phyloP scores from a whole-genome alignment of 2,888 invertebrate species.

The Pyrrhia umbra region DNA sequence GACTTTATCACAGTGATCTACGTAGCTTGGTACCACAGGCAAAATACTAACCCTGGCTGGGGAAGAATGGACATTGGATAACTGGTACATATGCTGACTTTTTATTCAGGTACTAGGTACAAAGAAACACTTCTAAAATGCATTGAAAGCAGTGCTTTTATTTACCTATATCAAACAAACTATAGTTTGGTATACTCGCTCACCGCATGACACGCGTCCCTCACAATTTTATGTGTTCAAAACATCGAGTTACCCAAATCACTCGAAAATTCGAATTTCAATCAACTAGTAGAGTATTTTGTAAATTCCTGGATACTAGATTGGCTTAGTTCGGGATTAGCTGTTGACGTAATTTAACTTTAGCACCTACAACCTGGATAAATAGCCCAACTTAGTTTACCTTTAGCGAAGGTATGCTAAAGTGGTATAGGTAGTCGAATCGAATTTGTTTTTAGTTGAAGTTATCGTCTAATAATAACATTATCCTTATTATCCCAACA shows the following conservation, averaged over 20 bases:
- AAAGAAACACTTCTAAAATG: background rate
- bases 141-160: background rate
- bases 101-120: background rate
- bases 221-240: slow-evolving; percentile 41
- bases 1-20: no score
- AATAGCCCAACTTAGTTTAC: slow-evolving; percentile 52
- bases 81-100: no score
- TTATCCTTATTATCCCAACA: background rate
- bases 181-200: no score
- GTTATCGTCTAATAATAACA: slow-evolving; percentile 28
- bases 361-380: slow-evolving; percentile 58
- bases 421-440: slow-evolving; percentile 9
- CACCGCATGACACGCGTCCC: slow-evolving; percentile 14
- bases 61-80: no score
- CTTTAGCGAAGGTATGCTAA: slow-evolving; percentile 31
- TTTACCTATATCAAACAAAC: background rate
- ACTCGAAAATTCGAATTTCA: slow-evolving; percentile 59
- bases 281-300: slow-evolving; percentile 62
- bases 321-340: slow-evolving; percentile 60
- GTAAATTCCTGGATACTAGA: slow-evolving; percentile 56
- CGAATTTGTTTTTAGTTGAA: slow-evolving; percentile 41
- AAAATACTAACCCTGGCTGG: no score
- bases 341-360: slow-evolving; percentile 52
- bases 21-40: no score
- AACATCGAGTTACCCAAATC: slow-evolving; percentile 46